phyloP scores from a whole-genome alignment of 2,888 invertebrate genomes.

The Lycophotia porphyrea region DNA sequence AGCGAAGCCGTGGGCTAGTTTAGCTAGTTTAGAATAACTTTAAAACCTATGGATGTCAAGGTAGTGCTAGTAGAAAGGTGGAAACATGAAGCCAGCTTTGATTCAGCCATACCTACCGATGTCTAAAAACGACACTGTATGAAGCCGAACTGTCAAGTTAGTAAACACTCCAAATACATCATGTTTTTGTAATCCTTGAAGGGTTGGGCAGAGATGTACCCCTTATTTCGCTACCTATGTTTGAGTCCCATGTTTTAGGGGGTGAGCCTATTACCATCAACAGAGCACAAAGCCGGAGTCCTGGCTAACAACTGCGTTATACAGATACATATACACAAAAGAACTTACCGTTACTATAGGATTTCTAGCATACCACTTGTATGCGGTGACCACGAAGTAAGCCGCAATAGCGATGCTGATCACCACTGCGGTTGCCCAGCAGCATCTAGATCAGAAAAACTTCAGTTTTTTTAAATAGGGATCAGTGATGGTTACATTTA shows the following conservation, averaged over 20 bases:
- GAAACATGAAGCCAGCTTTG: not conserved
- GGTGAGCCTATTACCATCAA: not conserved
- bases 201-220: not conserved
- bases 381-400: constrained; percentile 90
- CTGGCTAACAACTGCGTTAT: no score
- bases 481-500: not conserved
- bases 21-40: no score
- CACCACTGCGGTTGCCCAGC: constrained; percentile 90
- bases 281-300: not conserved
- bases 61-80: not conserved
- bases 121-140: not conserved
- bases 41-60: not conserved
- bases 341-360: constrained; percentile 91
- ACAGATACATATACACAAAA: not conserved
- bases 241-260: not conserved
- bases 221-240: not conserved
- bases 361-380: constrained; percentile 90
- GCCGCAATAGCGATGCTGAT: constrained; percentile 89
- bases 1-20: no score
- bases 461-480: constrained; percentile 3
- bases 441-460: constrained; percentile 78
- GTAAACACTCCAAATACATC: not conserved
- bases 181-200: not conserved
- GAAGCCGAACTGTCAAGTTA: not conserved
- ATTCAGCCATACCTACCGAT: not conserved